Evolutionary conservation across 2,797 vertebrate genomes (phyloP), one percentile per base, ranked within the genome.

Genomic region (Loriculus beryllinus): DNA sequence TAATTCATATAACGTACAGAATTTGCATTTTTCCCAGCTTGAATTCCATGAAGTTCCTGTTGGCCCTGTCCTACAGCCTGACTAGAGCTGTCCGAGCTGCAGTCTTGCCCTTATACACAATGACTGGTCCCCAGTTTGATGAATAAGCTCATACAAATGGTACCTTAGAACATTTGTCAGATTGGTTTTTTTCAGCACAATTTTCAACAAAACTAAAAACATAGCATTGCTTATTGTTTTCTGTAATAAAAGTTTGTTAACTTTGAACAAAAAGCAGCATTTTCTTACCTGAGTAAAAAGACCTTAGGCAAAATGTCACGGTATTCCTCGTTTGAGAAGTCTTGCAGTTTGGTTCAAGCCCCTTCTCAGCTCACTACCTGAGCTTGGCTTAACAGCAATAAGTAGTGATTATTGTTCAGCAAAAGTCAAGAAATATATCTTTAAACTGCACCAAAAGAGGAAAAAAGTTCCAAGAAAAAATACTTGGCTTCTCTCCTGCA

Each of bases 401-500:
- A 19, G 35, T 40, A 81, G 43, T 21, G 26, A 56, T 14, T 86
- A 33, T 40, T 51, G 31, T 43, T 76, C 62, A 51, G 25, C 35
- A 11, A 56, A 88, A 67, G 63, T 88, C 31, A 75, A 75, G 28
- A 90, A 93, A 85, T 85, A 6, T 52, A 40, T 49, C 67, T 63
- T 92, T 79, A 86, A 86, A 59, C 76, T 56, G 37, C 51, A 76
- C 37, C 33, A 59, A 67, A 92, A 78, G 49, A 40, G 8, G 35
- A 78, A 93, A 82, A 88, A 86, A 19, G 13, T 75, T 79, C 12
- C 23, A 72, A 43, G 59, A 20, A 87, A 86, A 84, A 81, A 45
- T 22, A 49, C 89, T 92, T 74, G 77, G 79, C 86, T 94, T 31
- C 59, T 93, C 49, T 97, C 59, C 71, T 92, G 90, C 90, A 95